phyloP scores from a whole-genome alignment of 1,140 invertebrate genomes.

The Musca vetustissima region DNA sequence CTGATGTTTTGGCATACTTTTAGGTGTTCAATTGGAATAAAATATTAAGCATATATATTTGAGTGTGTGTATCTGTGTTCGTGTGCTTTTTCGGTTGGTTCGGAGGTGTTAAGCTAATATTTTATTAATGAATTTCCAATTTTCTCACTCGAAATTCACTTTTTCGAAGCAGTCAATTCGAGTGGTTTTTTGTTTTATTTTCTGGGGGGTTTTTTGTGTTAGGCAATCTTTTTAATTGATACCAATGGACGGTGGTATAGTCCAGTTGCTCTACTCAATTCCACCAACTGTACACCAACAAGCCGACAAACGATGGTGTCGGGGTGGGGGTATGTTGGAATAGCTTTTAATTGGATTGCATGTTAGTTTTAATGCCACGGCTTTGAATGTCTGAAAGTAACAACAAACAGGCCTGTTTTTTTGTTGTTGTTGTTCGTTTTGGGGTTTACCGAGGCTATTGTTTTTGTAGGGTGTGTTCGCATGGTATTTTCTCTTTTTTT shows the following conservation, averaged over 20 bases:
- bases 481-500: neutral
- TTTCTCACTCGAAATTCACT: too few relatives aligned
- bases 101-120: slow-evolving; percentile 8
- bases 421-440: neutral
- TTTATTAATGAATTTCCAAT: slow-evolving; percentile 5
- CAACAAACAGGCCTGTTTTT: too few relatives aligned
- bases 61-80: too few relatives aligned
- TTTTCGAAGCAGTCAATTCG: too few relatives aligned
- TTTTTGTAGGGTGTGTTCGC: too few relatives aligned
- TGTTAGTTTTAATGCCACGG: slow-evolving; percentile 19
- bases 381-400: slow-evolving; percentile 19
- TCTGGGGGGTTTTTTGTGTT: neutral
- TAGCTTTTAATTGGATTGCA: slow-evolving; percentile 16
- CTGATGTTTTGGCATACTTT: neutral
- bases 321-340: too few relatives aligned
- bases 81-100: too few relatives aligned
- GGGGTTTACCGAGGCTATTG: too few relatives aligned
- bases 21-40: neutral
- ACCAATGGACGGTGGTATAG: neutral
- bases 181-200: neutral
- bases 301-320: too few relatives aligned
- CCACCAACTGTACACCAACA: too few relatives aligned
- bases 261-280: too few relatives aligned
- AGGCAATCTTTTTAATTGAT: neutral
- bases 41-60: neutral